These are phyloP conservation scores for Aphelenchoides avenae DNA, from an alignment of 1,140 invertebrate genomes.

Conservation along the genomic window DNA sequence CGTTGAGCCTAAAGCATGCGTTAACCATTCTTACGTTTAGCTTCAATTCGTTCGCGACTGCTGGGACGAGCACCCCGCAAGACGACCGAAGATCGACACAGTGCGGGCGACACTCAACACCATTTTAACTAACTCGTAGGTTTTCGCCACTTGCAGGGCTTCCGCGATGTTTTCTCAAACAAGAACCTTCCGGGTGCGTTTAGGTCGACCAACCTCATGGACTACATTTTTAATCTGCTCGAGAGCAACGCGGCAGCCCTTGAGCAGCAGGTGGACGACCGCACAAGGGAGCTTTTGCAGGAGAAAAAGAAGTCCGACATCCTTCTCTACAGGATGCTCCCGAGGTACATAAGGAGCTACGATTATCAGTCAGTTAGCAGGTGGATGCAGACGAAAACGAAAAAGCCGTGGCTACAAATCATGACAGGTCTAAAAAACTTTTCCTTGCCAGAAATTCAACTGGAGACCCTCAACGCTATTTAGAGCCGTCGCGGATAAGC, in stretches of 20 bases:
- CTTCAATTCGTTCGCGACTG: conserved; percentile 32
- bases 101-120: conserved; percentile 63
- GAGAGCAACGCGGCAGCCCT: conserved; percentile 75
- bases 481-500: too few relatives aligned
- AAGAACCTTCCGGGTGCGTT: too few relatives aligned
- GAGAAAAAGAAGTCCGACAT: too few relatives aligned
- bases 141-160: conserved; percentile 75
- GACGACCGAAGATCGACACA: conserved; percentile 26
- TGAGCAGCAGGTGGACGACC: conserved; percentile 78
- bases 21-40: too few relatives aligned
- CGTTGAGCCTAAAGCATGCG: conserved; percentile 4
- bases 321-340: conserved; percentile 85
- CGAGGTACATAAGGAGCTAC: conserved; percentile 79
- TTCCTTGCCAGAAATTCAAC: conserved; percentile 61
- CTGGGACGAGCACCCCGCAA: conserved; percentile 29
- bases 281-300: conserved; percentile 83
- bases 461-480: conserved; percentile 51
- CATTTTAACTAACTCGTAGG: conserved; percentile 77
- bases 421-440: background rate
- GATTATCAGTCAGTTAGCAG: too few relatives aligned
- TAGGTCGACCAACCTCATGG: too few relatives aligned
- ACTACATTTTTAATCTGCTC: too few relatives aligned
- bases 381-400: too few relatives aligned
- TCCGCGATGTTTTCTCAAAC: conserved; percentile 78
- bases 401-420: conserved; percentile 1